phyloP scores from a whole-genome alignment of 2,113 vertebrate genomes.

The Sciurus niger region DNA sequence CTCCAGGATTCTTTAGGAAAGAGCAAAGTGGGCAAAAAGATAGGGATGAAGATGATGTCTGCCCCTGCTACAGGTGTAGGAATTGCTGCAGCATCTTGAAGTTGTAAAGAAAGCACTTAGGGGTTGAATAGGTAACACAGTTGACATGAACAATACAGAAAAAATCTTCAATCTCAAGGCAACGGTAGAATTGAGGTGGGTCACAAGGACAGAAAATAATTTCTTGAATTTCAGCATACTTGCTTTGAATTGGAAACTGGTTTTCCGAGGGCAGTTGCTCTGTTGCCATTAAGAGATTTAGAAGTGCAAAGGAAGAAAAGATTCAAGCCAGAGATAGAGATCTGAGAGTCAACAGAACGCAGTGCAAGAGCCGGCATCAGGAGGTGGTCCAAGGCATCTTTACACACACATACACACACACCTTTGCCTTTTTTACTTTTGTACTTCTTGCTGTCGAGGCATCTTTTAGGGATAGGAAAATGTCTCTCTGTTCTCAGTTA shows the following conservation, averaged over 20 bases:
- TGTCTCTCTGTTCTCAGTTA: background rate
- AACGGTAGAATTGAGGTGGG: background rate
- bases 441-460: background rate
- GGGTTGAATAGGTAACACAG: background rate
- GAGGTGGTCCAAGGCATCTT: background rate
- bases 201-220: slow-evolving; percentile 1
- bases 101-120: background rate
- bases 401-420: too few relatives aligned
- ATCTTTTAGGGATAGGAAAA: background rate
- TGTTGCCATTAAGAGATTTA: background rate
- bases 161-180: background rate
- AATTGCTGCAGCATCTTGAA: too few relatives aligned
- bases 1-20: background rate
- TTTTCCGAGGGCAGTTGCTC: background rate
- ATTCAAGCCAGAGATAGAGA: background rate
- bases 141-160: background rate
- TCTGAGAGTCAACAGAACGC: background rate
- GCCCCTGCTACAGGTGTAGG: background rate
- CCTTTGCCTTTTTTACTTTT: background rate
- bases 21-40: background rate
- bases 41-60: background rate
- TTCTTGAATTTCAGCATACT: background rate
- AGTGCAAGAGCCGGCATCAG: background rate
- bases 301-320: background rate
- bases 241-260: background rate